phyloP scores from a whole-genome alignment of 2,113 vertebrate genomes.

The Phasianus colchicus region DNA sequence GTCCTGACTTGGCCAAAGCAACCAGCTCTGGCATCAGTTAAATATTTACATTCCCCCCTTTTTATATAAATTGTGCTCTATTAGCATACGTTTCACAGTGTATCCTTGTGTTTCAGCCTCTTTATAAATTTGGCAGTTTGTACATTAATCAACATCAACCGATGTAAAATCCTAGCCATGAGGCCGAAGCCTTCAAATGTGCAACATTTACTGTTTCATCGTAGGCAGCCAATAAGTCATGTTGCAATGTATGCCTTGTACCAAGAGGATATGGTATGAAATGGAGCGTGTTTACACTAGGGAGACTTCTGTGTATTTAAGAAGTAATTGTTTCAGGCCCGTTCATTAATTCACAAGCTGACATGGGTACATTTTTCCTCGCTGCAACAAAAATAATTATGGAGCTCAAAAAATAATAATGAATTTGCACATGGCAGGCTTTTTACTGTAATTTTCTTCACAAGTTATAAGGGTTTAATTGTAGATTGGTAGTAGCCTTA shows the following conservation, averaged over 20 bases:
- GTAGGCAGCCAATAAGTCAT: slow-evolving; percentile 61
- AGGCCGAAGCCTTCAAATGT: slow-evolving; percentile 47
- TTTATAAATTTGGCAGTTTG: slow-evolving; percentile 67
- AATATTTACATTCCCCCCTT: slow-evolving; percentile 78
- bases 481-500: neutral
- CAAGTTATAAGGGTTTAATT: slow-evolving; percentile 43
- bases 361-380: slow-evolving; percentile 15
- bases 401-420: neutral
- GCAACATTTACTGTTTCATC: slow-evolving; percentile 55
- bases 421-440: neutral
- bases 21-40: slow-evolving; percentile 71
- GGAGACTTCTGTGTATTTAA: slow-evolving; percentile 71
- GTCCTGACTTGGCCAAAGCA: slow-evolving; percentile 58
- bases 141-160: slow-evolving; percentile 72
- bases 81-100: slow-evolving; percentile 78
- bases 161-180: slow-evolving; percentile 60
- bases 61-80: slow-evolving; percentile 78
- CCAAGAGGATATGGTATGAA: slow-evolving; percentile 56
- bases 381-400: slow-evolving; percentile 56
- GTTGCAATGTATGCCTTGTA: slow-evolving; percentile 31
- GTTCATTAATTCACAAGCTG: slow-evolving; percentile 67
- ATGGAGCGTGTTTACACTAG: slow-evolving; percentile 64
- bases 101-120: slow-evolving; percentile 73
- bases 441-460: neutral
- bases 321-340: slow-evolving; percentile 73